Percentiles rank a stretch among this genome's conserved stretches.
Conservation (phyloP, 2,797 vertebrate genomes). For the Harpagifer antarcticus region DNA sequence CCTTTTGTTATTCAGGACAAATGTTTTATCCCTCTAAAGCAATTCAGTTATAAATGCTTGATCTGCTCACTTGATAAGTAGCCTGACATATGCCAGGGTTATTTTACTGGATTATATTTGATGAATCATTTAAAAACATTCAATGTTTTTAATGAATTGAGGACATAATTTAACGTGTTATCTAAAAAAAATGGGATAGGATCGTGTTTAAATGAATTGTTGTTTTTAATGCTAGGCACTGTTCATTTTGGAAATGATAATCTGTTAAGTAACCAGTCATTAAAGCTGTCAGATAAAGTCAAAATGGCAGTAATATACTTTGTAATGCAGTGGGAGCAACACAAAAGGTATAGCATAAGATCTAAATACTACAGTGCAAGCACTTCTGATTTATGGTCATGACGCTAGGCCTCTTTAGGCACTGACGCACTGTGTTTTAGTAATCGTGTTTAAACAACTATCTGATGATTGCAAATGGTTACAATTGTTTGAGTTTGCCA, state of each 20-base stretch:
- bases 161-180: too few relatives aligned
- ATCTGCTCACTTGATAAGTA: background rate
- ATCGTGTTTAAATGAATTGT: background rate
- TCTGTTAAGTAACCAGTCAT: background rate
- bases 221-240: background rate
- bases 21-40: background rate
- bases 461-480: background rate
- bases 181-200: too few relatives aligned
- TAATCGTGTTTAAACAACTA: constrained; percentile 1
- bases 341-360: background rate
- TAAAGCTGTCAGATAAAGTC: background rate
- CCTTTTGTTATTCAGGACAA: background rate
- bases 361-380: too few relatives aligned
- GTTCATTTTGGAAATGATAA: background rate
- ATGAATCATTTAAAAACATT: background rate
- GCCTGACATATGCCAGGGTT: background rate
- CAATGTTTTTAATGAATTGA: too few relatives aligned
- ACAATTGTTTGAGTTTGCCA: constrained; percentile 19
- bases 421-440: background rate
- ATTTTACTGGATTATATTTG: background rate
- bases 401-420: background rate
- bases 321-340: background rate
- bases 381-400: background rate
- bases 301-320: background rate
- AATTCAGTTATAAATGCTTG: background rate